These are phyloP conservation scores for Eulemur macaco DNA, from an alignment of 2,113 vertebrate species.

Conservation along the genomic window DNA sequence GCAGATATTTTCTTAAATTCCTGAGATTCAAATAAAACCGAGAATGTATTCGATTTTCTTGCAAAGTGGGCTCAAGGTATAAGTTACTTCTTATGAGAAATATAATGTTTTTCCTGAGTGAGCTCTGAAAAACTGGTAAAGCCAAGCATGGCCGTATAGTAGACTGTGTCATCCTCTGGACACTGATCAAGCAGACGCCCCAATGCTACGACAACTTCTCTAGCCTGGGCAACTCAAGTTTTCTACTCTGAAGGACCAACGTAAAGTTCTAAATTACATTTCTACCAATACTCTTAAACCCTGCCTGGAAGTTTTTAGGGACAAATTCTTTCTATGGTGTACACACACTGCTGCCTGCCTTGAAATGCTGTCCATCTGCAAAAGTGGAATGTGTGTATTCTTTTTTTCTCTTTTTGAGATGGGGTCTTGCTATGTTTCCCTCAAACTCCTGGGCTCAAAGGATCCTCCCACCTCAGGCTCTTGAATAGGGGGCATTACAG, in stretches of 20 bases:
- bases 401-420: neutral
- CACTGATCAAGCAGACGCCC: neutral
- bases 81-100: neutral
- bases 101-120: neutral
- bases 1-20: neutral
- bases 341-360: neutral
- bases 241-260: neutral
- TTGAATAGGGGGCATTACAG: neutral
- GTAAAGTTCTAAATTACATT: neutral
- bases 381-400: neutral
- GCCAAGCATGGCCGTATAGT: neutral
- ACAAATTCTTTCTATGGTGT: neutral
- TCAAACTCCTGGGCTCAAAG: neutral
- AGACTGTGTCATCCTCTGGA: too few species aligned
- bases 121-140: neutral
- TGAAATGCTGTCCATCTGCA: neutral
- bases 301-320: neutral
- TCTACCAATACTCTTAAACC: neutral
- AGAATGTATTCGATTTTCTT: neutral
- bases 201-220: neutral
- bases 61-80: neutral
- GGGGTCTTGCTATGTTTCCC: neutral
- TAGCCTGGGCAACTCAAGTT: neutral
- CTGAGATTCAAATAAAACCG: slow-evolving; percentile 30
- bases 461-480: neutral